phyloP scores from a whole-genome alignment of 1,140 invertebrate genomes.

The Atopsyche davidsoni region DNA sequence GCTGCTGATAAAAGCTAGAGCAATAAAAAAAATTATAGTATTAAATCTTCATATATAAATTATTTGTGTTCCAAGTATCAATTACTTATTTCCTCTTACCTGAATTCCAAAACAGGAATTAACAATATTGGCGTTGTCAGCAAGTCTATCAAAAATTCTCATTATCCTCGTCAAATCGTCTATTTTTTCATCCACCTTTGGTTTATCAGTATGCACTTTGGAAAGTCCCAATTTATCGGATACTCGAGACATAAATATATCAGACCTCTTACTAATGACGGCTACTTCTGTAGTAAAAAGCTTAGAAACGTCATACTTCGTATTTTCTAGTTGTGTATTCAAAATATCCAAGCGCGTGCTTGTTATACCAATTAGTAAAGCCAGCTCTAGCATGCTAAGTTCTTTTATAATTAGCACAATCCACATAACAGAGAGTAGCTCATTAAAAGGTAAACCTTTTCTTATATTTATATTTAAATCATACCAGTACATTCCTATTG shows the following conservation, averaged over 20 bases:
- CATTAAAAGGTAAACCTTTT: constrained; percentile 3
- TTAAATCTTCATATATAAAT: background rate
- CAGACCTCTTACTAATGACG: constrained; percentile 12
- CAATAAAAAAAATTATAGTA: background rate
- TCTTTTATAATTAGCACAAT: constrained; percentile 21
- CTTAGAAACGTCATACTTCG: constrained; percentile 23
- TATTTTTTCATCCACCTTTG: constrained; percentile 10
- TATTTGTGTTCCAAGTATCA: background rate
- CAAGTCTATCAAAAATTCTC: constrained; percentile 24
- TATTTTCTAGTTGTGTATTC: constrained; percentile 22
- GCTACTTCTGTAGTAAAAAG: constrained; percentile 20
- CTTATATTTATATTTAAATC: background rate
- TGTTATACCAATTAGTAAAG: constrained; percentile 17
- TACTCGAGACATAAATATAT: constrained; percentile 10
- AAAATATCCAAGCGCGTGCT: constrained; percentile 19
- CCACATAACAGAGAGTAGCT: background rate
- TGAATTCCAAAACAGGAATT: constrained; percentile 29
- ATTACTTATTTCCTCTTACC: no score
- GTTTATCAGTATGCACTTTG: background rate
- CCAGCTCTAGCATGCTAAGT: constrained; percentile 17
- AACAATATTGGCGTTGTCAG: constrained; percentile 27
- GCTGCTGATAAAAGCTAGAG: constrained; percentile 25
- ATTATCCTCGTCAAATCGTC: constrained; percentile 24
- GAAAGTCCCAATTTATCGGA: background rate
- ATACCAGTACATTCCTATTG: constrained; percentile 3